A percentile compares a stretch with the other conserved stretches of the same genome.
These are phyloP conservation scores for Aphrocallistes beatrix DNA, from an alignment of 37 sponge, comb jelly and placozoan species.

Conservation along the genomic window DNA sequence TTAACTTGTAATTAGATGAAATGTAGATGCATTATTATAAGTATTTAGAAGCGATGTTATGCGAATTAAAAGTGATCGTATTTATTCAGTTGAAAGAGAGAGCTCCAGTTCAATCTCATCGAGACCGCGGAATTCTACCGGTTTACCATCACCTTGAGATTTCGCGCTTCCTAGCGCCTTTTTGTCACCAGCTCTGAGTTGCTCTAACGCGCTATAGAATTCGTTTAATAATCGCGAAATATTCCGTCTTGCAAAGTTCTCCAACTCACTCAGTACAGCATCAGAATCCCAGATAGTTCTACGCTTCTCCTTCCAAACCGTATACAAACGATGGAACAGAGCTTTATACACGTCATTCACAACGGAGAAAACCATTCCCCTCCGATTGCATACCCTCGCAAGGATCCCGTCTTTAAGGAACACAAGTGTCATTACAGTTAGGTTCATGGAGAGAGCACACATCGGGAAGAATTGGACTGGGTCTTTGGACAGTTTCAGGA, in stretches of 20 bases:
- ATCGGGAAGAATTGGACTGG: slow-evolving; percentile 41
- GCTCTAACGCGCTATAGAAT: not conserved
- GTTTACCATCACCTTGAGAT: not conserved
- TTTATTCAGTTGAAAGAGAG: not conserved
- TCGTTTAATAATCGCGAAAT: slow-evolving; percentile 18
- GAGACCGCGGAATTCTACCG: not conserved
- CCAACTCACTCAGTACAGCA: slow-evolving; percentile 24
- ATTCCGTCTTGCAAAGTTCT: slow-evolving; percentile 23
- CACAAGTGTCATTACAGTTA: slow-evolving; percentile 44
- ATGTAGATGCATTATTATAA: not conserved
- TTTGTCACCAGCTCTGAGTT: not conserved
- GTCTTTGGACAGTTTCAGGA: slow-evolving; percentile 34
- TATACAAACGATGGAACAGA: slow-evolving; percentile 42
- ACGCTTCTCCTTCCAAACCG: slow-evolving; percentile 25
- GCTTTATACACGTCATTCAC: slow-evolving; percentile 59
- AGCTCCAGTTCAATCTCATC: not conserved
- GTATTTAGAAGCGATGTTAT: not conserved
- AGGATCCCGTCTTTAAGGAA: slow-evolving; percentile 51
- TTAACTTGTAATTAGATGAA: not conserved
- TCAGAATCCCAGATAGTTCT: slow-evolving; percentile 32
- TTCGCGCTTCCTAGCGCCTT: not conserved
- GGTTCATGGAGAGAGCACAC: slow-evolving; percentile 59
- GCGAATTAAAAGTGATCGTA: no score
- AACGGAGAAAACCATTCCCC: slow-evolving; percentile 58
- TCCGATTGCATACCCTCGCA: slow-evolving; percentile 47